phyloP scores from a whole-genome alignment of 1,140 invertebrate species.

The Harpegnathos saltator region DNA sequence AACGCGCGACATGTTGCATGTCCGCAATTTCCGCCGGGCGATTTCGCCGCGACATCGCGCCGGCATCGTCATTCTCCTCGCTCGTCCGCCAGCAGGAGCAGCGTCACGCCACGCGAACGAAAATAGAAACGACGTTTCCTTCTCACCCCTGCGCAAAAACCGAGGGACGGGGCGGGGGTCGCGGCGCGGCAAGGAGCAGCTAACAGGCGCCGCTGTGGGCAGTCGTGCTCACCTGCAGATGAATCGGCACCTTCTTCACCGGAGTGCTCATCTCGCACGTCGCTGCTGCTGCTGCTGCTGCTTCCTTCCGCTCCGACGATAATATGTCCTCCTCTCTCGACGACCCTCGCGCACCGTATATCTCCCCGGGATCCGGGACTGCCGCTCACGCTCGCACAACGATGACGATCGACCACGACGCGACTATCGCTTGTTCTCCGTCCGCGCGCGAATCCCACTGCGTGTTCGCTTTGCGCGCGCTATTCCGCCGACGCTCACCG shows the following conservation, averaged over 20 bases:
- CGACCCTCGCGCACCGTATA: background rate
- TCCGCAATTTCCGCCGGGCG: background rate
- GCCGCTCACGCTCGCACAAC: slow-evolving; percentile 1
- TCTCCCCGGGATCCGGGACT: background rate
- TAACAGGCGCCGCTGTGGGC: background rate
- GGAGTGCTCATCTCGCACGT: slow-evolving; percentile 86
- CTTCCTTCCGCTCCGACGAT: no score
- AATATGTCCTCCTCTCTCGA: no score
- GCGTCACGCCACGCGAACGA: background rate
- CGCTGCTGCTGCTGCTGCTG: background rate
- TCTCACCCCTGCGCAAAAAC: background rate
- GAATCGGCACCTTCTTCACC: slow-evolving; percentile 97
- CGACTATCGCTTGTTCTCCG: background rate
- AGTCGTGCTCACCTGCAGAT: slow-evolving; percentile 91
- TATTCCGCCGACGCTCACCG: slow-evolving; percentile 22
- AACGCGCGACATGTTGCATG: background rate
- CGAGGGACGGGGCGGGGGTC: no score
- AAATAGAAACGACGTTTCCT: slow-evolving; percentile 20
- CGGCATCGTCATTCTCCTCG: background rate
- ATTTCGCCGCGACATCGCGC: background rate
- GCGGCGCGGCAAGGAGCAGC: background rate
- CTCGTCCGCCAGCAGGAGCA: background rate
- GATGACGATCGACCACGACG: slow-evolving; percentile 26
- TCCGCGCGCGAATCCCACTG: background rate
- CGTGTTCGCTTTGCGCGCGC: slow-evolving; percentile 8